phyloP scores from a whole-genome alignment of 1,140 invertebrate genomes.

The Cyphomyrmex costatus region DNA sequence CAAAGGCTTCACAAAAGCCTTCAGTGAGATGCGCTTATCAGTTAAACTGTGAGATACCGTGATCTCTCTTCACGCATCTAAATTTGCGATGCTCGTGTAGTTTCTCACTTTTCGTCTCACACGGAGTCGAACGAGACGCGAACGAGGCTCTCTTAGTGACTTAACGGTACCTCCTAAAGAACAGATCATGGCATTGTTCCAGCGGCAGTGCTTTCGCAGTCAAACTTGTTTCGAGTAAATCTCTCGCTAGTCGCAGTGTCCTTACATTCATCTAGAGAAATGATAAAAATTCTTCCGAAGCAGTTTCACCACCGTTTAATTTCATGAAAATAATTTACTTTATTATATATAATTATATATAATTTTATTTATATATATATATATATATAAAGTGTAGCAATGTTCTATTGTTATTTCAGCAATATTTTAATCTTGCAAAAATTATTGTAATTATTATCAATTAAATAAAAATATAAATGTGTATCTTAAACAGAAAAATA shows the following conservation, averaged over 20 bases:
- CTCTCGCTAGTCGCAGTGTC: constrained; percentile 1
- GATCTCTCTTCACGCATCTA: constrained; percentile 26
- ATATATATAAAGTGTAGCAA: background rate
- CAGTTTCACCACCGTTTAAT: constrained; percentile 6
- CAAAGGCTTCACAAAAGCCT: background rate
- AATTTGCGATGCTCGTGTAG: background rate
- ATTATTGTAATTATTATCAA: background rate
- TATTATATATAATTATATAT: background rate
- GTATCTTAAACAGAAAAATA: constrained; percentile 19
- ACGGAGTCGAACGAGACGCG: constrained; percentile 35
- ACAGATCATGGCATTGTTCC: constrained; percentile 61
- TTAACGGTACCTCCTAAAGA: constrained; percentile 61
- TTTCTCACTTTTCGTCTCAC: constrained; percentile 52
- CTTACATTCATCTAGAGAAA: background rate
- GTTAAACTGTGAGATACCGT: background rate
- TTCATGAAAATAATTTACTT: background rate
- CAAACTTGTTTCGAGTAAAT: constrained; percentile 53
- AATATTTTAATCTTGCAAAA: background rate
- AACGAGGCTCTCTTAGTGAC: constrained; percentile 50
- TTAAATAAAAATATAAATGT: constrained; percentile 14
- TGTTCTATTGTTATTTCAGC: background rate
- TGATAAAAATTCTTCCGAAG: constrained; percentile 8
- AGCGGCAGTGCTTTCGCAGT: constrained; percentile 47
- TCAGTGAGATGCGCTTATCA: constrained; percentile 12
- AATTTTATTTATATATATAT: background rate